Conservation (phyloP, 2,888 invertebrate genomes). For the Cheiracanthium punctorium region DNA sequence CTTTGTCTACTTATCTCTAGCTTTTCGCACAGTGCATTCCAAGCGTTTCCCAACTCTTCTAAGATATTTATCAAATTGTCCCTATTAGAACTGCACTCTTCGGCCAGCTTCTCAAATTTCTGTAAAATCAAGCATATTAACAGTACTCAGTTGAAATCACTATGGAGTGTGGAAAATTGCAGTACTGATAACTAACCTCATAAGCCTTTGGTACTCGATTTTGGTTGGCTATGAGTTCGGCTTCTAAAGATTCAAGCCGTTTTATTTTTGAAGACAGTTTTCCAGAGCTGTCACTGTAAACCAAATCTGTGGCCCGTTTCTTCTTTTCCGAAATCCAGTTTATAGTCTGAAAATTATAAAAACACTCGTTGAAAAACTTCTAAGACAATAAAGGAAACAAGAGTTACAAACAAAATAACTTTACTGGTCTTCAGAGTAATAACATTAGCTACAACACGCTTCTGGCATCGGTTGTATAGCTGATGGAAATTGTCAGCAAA, state of each 20-base stretch:
- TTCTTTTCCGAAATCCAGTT: constrained; percentile 93
- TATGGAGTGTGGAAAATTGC: too few relatives aligned
- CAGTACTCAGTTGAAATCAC: too few relatives aligned
- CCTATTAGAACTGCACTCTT: constrained; percentile 81
- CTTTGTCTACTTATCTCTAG: constrained; percentile 83
- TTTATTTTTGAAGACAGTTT: constrained; percentile 93
- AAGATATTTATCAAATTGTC: constrained; percentile 82
- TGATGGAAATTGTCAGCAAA: too few relatives aligned
- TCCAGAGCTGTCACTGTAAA: constrained; percentile 86
- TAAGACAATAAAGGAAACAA: too few relatives aligned
- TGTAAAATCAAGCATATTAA: constrained; percentile 73
- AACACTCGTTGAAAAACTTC: too few relatives aligned
- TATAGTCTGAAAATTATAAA: constrained; percentile 74
- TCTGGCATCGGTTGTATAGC: too few relatives aligned
- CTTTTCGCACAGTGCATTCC: constrained; percentile 84
- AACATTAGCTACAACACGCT: too few relatives aligned
- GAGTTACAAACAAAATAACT: too few relatives aligned
- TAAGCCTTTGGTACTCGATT: constrained; percentile 90
- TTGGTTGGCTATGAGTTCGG: constrained; percentile 95
- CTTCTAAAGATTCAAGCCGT: constrained; percentile 97
- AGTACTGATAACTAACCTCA: constrained; percentile 79
- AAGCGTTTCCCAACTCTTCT: constrained; percentile 84
- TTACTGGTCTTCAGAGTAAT: too few relatives aligned
- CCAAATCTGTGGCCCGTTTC: constrained; percentile 92
- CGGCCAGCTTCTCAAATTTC: constrained; percentile 84